Percentiles rank a stretch among this genome's conserved stretches.
Evolutionary conservation across 2,113 vertebrate species (phyloP).

Genomic region (Pelodiscus sinensis): DNA sequence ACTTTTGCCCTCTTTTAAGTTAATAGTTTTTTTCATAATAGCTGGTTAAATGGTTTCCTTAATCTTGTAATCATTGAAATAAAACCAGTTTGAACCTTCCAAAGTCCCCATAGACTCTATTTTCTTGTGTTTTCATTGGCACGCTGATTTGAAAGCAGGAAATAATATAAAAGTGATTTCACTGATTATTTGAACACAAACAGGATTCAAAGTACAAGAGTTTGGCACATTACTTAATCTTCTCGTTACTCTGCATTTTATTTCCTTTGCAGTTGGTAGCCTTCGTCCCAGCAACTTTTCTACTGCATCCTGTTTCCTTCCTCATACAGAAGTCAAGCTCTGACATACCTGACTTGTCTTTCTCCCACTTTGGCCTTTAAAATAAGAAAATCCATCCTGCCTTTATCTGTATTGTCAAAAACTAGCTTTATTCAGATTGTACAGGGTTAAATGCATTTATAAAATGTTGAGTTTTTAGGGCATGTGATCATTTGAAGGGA

Average conservation of each 20-base stretch:
- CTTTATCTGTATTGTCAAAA: rapidly evolving
- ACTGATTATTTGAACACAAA: slow-evolving; percentile 49
- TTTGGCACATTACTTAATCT: slow-evolving; percentile 58
- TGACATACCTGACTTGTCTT: background rate
- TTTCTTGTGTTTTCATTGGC: slow-evolving; percentile 54
- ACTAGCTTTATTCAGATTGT: background rate
- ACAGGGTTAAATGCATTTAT: background rate
- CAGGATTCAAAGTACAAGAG: slow-evolving; percentile 49
- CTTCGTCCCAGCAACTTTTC: slow-evolving; percentile 59
- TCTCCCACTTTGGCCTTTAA: background rate
- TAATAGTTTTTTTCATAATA: background rate
- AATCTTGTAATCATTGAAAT: background rate
- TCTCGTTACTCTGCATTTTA: slow-evolving; percentile 37
- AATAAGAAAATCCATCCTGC: background rate
- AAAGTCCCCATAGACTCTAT: background rate
- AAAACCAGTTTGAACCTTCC: slow-evolving; percentile 6
- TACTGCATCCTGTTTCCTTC: slow-evolving; percentile 73
- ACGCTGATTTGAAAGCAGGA: slow-evolving; percentile 63
- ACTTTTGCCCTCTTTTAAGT: rapidly evolving
- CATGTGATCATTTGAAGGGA: background rate
- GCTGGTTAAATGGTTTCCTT: slow-evolving; percentile 34
- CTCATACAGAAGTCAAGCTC: slow-evolving; percentile 24
- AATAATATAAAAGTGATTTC: slow-evolving; percentile 65
- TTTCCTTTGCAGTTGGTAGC: slow-evolving; percentile 62
- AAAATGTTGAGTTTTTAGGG: background rate